Evolutionary conservation across 2,888 invertebrate genomes (phyloP), one percentile per base, ranked within the genome.

Genomic region (Gortyna flavago): DNA sequence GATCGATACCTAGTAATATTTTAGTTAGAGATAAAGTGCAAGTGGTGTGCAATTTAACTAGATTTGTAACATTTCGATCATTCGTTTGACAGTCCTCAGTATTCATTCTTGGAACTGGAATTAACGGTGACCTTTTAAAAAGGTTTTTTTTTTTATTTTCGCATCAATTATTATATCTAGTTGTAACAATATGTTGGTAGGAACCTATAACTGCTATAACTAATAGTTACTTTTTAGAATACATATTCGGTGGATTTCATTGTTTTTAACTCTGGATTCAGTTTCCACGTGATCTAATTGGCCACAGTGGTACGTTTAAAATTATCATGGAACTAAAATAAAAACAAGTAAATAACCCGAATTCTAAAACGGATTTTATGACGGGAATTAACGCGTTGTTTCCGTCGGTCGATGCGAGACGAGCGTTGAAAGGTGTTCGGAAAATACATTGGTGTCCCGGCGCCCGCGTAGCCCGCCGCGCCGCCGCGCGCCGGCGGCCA

Each of bases 331-430:
- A 94, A 94, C 96, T 95, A 94, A 96, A 96, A 96, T 96, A 96
- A 96, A 96, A 96, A 95, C 94, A 96, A 96, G 96, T 96, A 96
- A 96, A 96, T 96, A 96, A 96, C 95, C 96, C 95, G 95, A 95
- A 96, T 96, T 96, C 96, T 96, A 96, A 96, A 96, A 95, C 94
- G 94, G 96, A 96, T 96, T 96, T 96, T 96, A 96, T 96, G 96
- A 96, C 96, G 96, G 95, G 96, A 96, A 96, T 96, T 96, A 96
- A 96, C 96, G 96, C 94, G 96, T 96, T 96, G 96, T 96, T 96
- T 96, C 96, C 96, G 96, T 95, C 96, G 95, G 95, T 94, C 94
- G 96, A 95, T 95, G 95, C 94, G 96, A 94, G 96, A 95, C 94
- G 95, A 94, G 96, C 95, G 96, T 93, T 96, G 96, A 96, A 96